Evolutionary conservation across 2,888 invertebrate genomes (phyloP), one percentile per base, ranked within the genome.

Genomic region (Barypeithes pellucidus): DNA sequence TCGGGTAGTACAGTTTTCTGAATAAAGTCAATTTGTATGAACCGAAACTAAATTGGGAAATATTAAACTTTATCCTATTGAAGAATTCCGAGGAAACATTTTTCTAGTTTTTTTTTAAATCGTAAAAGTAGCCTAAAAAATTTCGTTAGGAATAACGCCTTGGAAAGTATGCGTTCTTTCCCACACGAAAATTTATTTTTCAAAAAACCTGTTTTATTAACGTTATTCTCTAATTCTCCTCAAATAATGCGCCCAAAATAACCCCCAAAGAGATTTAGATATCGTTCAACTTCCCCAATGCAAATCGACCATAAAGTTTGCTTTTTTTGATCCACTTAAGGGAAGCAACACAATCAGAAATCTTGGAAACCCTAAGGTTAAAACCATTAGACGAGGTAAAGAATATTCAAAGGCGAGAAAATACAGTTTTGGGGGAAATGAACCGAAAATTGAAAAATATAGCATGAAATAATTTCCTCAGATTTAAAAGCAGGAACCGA

Each of bases 321-420:
- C 33, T 33, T 57, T 57, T 50, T 57, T 57, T 57, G 54, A 57
- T 57, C 54, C 33, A 33, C 16, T 57, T 57, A 33, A 33, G 33
- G 16, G 16, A 33, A 33, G 14, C 54, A 52, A 57, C 54, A 29
- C 14, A 57, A 57, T 57, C 54, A 33, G 33, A 57, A 33, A 57
- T 57, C 33, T 57, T 33, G 54, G 9, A 57, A 57, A 57, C 11
- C 18, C 14, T 4, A 33, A 33, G 33, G 54, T 33, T 57, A 57
- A 52, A 52, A 57, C 33, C 33, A 8, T 9, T 33, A 33, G 33
- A 57, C 18, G 33, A 33, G 14, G 54, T 57, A 33, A 57, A 54
- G 33, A 57, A 57, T 33, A 57, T 33, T 16, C 16, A 33, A 33
- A 57, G 16, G 54, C 54, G 54, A 57, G 54, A 57, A 57, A 57